Conservation (phyloP, 2,113 vertebrate species). For the Pogona vitticeps region DNA sequence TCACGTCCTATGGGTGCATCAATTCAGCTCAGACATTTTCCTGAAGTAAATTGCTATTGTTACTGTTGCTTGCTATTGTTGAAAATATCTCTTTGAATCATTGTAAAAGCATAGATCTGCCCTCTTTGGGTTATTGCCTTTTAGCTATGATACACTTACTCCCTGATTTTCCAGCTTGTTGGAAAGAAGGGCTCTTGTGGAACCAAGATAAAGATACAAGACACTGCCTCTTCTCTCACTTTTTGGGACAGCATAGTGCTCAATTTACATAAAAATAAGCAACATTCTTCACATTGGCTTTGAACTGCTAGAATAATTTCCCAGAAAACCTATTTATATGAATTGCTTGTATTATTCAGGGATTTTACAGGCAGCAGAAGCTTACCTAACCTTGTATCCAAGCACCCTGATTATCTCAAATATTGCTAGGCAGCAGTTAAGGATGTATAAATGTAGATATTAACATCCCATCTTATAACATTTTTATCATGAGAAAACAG, state of each 20-base stretch:
- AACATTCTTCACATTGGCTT: conserved; percentile 7
- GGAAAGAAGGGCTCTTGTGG: neutral
- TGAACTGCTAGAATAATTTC: neutral
- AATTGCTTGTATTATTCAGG: neutral
- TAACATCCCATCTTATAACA: neutral
- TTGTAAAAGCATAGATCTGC: neutral
- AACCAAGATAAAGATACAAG: conserved; percentile 12
- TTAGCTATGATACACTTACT: neutral
- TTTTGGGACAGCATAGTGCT: conserved; percentile 6
- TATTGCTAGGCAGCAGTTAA: conserved; percentile 1
- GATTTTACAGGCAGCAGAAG: neutral
- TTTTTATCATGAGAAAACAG: neutral
- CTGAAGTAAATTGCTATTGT: conserved; percentile 38
- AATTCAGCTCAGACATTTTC: conserved; percentile 31
- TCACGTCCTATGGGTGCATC: neutral
- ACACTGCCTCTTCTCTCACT: neutral
- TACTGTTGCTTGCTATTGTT: neutral
- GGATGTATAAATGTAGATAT: neutral
- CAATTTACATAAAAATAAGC: conserved; percentile 15
- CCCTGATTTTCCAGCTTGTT: neutral
- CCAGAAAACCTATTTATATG: neutral
- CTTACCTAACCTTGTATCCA: conserved; percentile 6
- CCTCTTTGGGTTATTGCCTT: conserved; percentile 5
- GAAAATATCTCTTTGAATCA: neutral
- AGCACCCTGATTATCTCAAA: neutral